Evolutionary conservation across 2,113 vertebrate genomes (phyloP), one percentile per base, ranked within the genome.

Genomic region (Chaenocephalus aceratus): DNA sequence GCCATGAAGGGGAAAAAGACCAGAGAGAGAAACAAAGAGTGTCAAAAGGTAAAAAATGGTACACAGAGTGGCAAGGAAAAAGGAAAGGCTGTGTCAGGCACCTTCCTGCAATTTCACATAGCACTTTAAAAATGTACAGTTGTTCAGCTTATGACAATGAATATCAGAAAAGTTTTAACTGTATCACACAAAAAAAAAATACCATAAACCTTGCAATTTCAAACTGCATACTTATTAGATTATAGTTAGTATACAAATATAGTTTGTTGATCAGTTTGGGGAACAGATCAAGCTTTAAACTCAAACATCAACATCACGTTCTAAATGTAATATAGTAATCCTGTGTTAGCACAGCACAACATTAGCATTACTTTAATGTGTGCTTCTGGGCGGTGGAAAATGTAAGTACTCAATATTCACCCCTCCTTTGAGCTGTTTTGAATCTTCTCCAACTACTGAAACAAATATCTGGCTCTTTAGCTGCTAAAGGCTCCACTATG

Each of bases 1-100:
- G 70, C 75, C 71, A 80, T 7, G 16, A 59, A 60, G 30, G 53
- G 46, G 18, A 10, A 71, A 79, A 71, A n/a, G 15, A 52, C 3
- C 5, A 26, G 52, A 56, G 11, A 46, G 10, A 66, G 53, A 75
- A 69, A 78, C 16, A 70, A 70, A 71, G 53, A n/a, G 34, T 34
- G 44, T 60, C 10, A 67, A 21, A 21, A 11, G 18, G 5, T 9
- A n/a, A 49, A 72, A 65, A 53, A 30, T 4, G 0, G 30, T 30
- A 30, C 30, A 30, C 30, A 4, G 56, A 30, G 3, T 23, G 57
- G 15, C 0, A 2, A 46, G 49, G 45, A 49, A 63, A 56, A 68
- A 60, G 23, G 15, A 70, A 18, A 51, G 14, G 16, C 14, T 44
- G 11, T 45, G 36, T 59, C 52, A 46, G n/a, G 4, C 6, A 72